These are phyloP conservation scores for Gorsachius magnificus DNA, from an alignment of 2,797 vertebrate genomes.

Conservation along the genomic window DNA sequence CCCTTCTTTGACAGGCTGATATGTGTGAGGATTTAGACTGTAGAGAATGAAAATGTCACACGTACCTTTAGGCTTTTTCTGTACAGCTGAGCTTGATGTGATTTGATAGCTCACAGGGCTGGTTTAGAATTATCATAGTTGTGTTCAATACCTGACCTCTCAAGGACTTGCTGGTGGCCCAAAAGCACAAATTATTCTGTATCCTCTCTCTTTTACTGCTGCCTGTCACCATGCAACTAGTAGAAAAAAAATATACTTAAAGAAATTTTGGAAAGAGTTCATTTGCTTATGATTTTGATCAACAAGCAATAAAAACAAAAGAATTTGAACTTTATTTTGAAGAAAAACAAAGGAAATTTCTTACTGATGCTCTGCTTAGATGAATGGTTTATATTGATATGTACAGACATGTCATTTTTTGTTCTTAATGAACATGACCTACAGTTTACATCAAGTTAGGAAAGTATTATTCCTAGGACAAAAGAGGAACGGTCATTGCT, in stretches of 20 bases:
- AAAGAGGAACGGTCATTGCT: background rate
- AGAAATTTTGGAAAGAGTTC: background rate
- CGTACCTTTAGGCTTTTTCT: slow-evolving; percentile 43
- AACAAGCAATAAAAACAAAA: background rate
- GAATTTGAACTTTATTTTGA: background rate
- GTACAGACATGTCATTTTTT: rapidly evolving
- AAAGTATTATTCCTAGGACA: background rate
- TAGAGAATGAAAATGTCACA: slow-evolving; percentile 60
- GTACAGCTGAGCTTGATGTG: slow-evolving; percentile 55
- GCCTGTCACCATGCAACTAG: background rate
- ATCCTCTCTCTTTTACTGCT: background rate
- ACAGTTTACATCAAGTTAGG: background rate
- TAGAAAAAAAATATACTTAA: background rate
- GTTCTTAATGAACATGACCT: background rate
- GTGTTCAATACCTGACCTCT: slow-evolving; percentile 58
- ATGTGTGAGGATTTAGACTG: slow-evolving; percentile 49
- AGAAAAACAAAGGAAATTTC: background rate
- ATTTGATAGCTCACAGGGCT: slow-evolving; percentile 53
- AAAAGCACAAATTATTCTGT: slow-evolving; percentile 39
- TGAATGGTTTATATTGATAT: background rate
- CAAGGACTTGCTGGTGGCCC: slow-evolving; percentile 33
- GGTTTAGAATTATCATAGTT: slow-evolving; percentile 49
- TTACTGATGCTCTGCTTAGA: background rate
- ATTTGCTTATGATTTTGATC: background rate
- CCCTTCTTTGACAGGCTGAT: slow-evolving; percentile 28